A percentile compares a stretch with the other conserved stretches of the same genome.
Evolutionary conservation across 2,888 invertebrate species (phyloP).

Genomic region (Tineola bisselliella): DNA sequence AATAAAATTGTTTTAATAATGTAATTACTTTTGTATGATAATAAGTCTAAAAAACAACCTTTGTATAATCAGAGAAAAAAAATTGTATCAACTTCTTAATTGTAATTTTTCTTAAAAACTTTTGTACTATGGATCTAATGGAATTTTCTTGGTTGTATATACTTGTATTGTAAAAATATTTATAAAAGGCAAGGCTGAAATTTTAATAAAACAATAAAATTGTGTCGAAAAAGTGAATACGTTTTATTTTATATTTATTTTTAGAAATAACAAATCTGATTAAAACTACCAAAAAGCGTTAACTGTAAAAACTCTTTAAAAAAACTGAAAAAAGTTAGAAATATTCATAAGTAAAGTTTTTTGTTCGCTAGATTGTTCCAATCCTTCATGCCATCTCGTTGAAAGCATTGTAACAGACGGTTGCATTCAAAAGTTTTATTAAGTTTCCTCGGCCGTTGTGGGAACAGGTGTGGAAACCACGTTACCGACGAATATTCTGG

Average conservation of each 20-base stretch:
- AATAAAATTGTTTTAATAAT: background rate
- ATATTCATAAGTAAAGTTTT: background rate
- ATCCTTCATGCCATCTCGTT: background rate
- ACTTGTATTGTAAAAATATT: constrained; percentile 63
- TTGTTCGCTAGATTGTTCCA: background rate
- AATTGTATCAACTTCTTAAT: background rate
- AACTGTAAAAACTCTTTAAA: too few relatives aligned
- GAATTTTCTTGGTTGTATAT: constrained; percentile 21
- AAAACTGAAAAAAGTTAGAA: background rate
- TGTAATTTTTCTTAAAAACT: background rate
- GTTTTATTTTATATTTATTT: background rate
- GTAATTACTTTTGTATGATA: background rate
- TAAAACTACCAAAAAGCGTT: too few relatives aligned
- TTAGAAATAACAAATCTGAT: background rate
- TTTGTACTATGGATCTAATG: background rate
- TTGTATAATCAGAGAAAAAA: background rate
- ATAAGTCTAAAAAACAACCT: background rate
- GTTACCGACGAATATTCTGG: constrained; percentile 18
- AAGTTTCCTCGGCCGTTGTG: constrained; percentile 26
- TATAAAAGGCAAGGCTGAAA: constrained; percentile 66
- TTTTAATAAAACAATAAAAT: constrained; percentile 67
- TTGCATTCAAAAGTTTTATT: constrained; percentile 48
- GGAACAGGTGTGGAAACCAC: constrained; percentile 11
- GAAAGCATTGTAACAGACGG: constrained; percentile 24
- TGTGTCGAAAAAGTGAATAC: constrained; percentile 42